Base-by-base conservation (phyloP, 2,888 invertebrate species). In the Cheilosia soror region DNA sequence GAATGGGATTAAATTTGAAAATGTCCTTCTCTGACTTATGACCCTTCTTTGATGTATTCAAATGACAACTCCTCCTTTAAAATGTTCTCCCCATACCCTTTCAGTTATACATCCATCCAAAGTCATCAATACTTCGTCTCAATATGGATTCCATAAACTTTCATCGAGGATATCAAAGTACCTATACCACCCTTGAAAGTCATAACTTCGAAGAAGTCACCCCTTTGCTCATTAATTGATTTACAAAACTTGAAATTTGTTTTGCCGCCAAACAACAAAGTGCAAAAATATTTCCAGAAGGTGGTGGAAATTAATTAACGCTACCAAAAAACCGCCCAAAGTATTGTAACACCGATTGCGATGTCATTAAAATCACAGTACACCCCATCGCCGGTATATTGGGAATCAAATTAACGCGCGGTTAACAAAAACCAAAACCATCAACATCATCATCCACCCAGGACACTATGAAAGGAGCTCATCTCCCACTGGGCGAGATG, bases 401-500 rank as follows among this genome's bases (percentile, higher is more conserved):
- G 82, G 79, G 73, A 87, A 87, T 87, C 87, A 80, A 87, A 87
- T 87, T 87, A 87, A 87, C 87, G 87, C 83, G 76, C 83, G 80
- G 69, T 83, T 87, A 83, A 87, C 86, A 77, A 73, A 83, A 80
- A 87, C 82, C 87, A 87, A 87, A 87, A 68, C 42, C 58, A 60
- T 47, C 63, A n/a, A n/a, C n/a, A 69, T 29, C 62, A 68, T 27
- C 60, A 60, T 29, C 63, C 6, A 20, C 51, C 37, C 40, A 76
- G 69, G 68, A 63, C 66, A 82, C 62, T 11, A 37, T 77, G 76
- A 77, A 71, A 82, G 66, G 82, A 55, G 11, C 62, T 25, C n/a
- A 51, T 66, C 63, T 62, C 68, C 83, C 69, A 37, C 20, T 42
- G 79, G 84, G 87, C 78, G 76, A 81, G 73, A 81, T 86, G 87